Conservation (phyloP, 2,797 vertebrate species). For the Acanthopagrus latus region DNA sequence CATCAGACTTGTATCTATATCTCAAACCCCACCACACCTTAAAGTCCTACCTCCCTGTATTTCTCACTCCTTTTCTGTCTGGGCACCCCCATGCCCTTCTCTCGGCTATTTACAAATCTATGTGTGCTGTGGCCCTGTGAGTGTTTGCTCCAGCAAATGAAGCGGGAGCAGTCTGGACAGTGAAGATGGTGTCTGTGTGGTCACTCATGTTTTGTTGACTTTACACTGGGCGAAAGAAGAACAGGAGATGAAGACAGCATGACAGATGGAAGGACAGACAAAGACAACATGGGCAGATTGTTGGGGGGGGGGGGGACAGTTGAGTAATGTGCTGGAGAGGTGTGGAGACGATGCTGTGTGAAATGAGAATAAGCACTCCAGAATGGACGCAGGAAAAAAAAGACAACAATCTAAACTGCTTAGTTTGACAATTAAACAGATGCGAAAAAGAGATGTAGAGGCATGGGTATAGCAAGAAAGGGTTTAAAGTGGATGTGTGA, state of each 20-base stretch:
- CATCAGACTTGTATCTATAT: conserved; percentile 45
- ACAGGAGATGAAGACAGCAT: conserved; percentile 43
- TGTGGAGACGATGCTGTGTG: conserved; percentile 65
- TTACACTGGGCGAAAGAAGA: conserved; percentile 51
- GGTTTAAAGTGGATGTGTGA: conserved; percentile 37
- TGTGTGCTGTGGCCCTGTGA: conserved; percentile 47
- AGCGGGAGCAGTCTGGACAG: conserved; percentile 58
- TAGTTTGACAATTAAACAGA: conserved; percentile 22
- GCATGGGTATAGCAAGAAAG: conserved; percentile 13
- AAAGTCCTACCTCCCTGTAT: not conserved
- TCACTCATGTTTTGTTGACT: conserved; percentile 71
- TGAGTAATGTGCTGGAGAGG: conserved; percentile 78
- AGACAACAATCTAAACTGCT: conserved; percentile 25
- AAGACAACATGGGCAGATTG: conserved; percentile 68
- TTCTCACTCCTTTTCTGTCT: conserved; percentile 13
- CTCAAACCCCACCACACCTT: conserved; percentile 27
- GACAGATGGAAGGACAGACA: conserved; percentile 68
- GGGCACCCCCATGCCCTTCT: conserved; percentile 7
- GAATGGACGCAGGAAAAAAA: conserved; percentile 47
- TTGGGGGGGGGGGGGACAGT: conserved; percentile 54
- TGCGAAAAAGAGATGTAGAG: conserved; percentile 16
- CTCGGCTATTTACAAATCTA: conserved; percentile 56
- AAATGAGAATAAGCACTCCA: conserved; percentile 72
- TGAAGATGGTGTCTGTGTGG: conserved; percentile 53
- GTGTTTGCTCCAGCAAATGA: conserved; percentile 61